A percentile compares a stretch with the other conserved stretches of the same genome.
Conservation (phyloP, 2,797 vertebrate species). For the Characodon lateralis region DNA sequence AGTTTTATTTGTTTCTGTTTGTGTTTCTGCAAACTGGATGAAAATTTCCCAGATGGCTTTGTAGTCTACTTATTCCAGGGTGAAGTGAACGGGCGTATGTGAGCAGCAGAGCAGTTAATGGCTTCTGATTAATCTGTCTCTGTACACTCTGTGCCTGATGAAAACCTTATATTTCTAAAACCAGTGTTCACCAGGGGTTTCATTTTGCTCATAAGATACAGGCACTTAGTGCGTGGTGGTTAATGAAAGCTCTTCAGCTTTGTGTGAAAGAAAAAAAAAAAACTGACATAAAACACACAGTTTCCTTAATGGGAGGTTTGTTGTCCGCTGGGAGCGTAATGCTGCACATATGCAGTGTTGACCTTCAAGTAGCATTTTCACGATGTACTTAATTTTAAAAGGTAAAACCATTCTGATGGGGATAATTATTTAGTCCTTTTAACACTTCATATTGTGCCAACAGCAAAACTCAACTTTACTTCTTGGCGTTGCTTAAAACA, state of each 20-base stretch:
- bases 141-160: conserved; percentile 63
- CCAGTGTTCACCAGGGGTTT: conserved; percentile 61
- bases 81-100: conserved; percentile 65
- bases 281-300: conserved; percentile 59
- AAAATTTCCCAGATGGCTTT: conserved; percentile 75
- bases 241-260: conserved; percentile 72
- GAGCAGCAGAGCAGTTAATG: conserved; percentile 73
- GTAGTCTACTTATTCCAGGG: conserved; percentile 72
- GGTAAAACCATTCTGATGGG: conserved; percentile 63
- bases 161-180: conserved; percentile 72
- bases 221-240: conserved; percentile 66
- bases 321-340: conserved; percentile 61
- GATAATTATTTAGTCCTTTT: conserved; percentile 66
- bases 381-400: conserved; percentile 69
- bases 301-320: conserved; percentile 67
- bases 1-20: conserved; percentile 74
- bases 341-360: conserved; percentile 53
- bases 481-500: conserved; percentile 35
- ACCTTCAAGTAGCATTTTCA: conserved; percentile 75
- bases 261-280: conserved; percentile 39
- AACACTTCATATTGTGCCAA: conserved; percentile 53
- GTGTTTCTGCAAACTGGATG: conserved; percentile 75
- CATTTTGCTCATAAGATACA: conserved; percentile 61
- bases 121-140: conserved; percentile 74
- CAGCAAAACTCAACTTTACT: conserved; percentile 30